Evolutionary conservation across 2,797 vertebrate species (phyloP).

Genomic region (Epinephelus awoara): DNA sequence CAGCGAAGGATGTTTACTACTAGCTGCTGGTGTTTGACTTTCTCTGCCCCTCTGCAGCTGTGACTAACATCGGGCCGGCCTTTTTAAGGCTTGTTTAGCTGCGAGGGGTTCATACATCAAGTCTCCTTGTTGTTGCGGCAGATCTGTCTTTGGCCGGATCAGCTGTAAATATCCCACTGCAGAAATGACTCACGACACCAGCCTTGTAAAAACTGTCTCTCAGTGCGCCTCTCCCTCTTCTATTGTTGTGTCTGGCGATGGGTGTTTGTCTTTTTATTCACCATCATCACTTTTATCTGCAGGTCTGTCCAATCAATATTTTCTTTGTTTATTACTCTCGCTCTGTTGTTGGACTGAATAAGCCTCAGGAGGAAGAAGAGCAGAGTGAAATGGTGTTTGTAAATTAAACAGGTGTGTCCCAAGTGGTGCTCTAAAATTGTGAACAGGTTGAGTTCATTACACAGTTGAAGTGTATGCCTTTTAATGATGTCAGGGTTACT

Average conservation of each 20-base stretch:
- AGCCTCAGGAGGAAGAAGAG: not conserved
- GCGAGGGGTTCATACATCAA: conserved; percentile 4
- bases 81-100: not conserved
- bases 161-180: conserved; percentile 52
- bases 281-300: not conserved
- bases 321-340: not conserved
- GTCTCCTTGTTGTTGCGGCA: not conserved
- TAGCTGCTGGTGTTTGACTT: conserved; percentile 35
- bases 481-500: not conserved
- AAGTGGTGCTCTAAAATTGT: conserved; percentile 1
- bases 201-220: conserved; percentile 7
- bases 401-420: conserved; percentile 6
- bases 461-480: not conserved
- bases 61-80: not conserved
- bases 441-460: not conserved
- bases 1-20: conserved; percentile 37
- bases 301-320: not conserved
- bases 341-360: not conserved
- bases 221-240: not conserved
- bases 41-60: conserved; percentile 31
- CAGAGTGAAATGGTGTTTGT: conserved; percentile 16
- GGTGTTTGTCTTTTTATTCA: not conserved
- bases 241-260: not conserved
- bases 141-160: conserved; percentile 28
- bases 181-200: conserved; percentile 55